phyloP scores from a whole-genome alignment of 2,113 vertebrate genomes.

The Centropus bengalensis region DNA sequence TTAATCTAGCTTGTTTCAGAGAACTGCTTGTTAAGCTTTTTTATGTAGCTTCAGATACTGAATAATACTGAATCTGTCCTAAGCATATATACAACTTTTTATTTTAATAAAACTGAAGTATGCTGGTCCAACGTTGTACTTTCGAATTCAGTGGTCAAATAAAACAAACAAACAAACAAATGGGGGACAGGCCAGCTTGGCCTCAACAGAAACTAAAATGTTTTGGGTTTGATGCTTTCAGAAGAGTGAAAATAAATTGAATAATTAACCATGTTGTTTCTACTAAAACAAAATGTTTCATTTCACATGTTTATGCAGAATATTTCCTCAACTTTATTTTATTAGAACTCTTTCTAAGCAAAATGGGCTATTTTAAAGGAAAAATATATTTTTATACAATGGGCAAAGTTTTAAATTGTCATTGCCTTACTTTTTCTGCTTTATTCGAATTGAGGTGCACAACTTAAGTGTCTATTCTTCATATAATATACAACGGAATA shows the following conservation, averaged over 20 bases:
- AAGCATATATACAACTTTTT: not conserved
- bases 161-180: not conserved
- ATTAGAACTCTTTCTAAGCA: not conserved
- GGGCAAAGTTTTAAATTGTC: not conserved
- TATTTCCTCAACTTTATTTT: not conserved
- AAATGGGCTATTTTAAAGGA: not conserved
- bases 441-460: not conserved
- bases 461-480: not conserved
- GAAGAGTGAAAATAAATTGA: not conserved
- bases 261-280: not conserved
- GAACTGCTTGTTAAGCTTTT: not conserved
- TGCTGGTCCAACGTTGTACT: not conserved
- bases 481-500: not conserved
- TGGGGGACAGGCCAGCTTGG: fast-evolving
- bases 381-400: not conserved
- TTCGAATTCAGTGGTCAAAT: not conserved
- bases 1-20: not conserved
- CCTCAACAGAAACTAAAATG: not conserved
- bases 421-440: not conserved
- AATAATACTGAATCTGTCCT: not conserved
- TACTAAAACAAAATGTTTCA: not conserved
- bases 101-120: not conserved
- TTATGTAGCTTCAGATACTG: not conserved
- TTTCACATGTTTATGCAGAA: not conserved
- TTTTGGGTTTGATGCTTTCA: not conserved